These are phyloP conservation scores for Ornithoptera alexandrae DNA, from an alignment of 2,888 invertebrate genomes.

Conservation along the genomic window DNA sequence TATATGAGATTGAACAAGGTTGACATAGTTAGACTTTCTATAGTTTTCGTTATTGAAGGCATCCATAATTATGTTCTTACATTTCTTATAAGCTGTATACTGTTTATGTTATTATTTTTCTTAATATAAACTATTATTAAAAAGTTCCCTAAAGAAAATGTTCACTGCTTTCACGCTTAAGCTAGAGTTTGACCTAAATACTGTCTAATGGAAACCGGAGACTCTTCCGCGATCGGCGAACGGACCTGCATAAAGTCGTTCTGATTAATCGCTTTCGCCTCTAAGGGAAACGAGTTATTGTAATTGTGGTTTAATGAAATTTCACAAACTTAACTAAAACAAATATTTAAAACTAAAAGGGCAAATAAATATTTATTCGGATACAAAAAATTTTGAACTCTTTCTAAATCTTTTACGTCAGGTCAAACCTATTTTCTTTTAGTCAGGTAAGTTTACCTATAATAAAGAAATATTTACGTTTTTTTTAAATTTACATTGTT, in stretches of 20 bases:
- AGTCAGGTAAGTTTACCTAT: no score
- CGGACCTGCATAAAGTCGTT: conserved; percentile 14
- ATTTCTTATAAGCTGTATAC: not conserved
- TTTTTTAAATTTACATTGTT: no score
- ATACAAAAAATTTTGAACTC: not conserved
- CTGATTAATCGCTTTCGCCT: conserved; percentile 13
- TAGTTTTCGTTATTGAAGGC: no score
- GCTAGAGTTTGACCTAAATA: conserved; percentile 23
- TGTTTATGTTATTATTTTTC: not conserved
- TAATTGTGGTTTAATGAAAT: conserved; percentile 1
- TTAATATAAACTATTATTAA: not conserved
- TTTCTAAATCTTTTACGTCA: no score
- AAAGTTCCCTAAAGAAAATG: conserved; percentile 10
- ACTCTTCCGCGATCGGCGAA: conserved; percentile 5
- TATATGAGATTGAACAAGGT: no score
- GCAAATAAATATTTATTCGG: not conserved
- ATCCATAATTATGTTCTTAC: not conserved
- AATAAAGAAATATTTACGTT: no score
- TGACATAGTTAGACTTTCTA: no score
- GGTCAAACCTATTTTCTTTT: no score
- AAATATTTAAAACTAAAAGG: not conserved
- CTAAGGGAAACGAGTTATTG: not conserved
- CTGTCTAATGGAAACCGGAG: conserved; percentile 18
- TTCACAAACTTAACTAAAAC: not conserved
- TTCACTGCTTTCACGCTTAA: not conserved